A percentile compares a stretch with the other conserved stretches of the same genome.
Conservation (phyloP, 2,797 vertebrate genomes). For the Hydrocynus forskahlii region DNA sequence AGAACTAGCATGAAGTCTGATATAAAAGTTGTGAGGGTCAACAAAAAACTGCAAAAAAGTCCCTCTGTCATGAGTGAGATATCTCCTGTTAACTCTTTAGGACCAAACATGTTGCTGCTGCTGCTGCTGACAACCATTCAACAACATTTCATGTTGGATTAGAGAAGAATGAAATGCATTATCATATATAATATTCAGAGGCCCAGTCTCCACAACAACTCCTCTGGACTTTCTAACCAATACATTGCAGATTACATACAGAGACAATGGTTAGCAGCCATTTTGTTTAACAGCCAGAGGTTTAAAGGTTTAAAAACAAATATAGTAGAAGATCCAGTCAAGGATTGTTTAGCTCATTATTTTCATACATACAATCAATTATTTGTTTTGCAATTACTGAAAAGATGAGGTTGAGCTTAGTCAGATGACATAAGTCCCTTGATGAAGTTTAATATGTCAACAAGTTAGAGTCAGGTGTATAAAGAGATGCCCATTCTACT, state of each 20-base stretch:
- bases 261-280: too few relatives aligned
- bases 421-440: not conserved
- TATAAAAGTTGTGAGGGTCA: conserved; percentile 7
- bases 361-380: not conserved
- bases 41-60: too few relatives aligned
- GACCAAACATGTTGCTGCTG: not conserved
- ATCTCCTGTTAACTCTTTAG: not conserved
- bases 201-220: not conserved
- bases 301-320: not conserved
- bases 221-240: not conserved
- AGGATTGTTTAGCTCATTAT: not conserved
- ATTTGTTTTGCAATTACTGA: not conserved
- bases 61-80: not conserved
- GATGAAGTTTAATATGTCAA: not conserved
- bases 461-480: not conserved
- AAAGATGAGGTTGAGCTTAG: not conserved
- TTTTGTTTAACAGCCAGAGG: not conserved
- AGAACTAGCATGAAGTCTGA: conserved; percentile 67
- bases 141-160: not conserved
- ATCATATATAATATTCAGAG: not conserved
- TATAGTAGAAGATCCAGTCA: not conserved
- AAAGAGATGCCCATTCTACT: too few relatives aligned
- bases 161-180: not conserved
- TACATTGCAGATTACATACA: not conserved
- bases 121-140: not conserved